phyloP scores from a whole-genome alignment of 1,140 invertebrate species.

The Eumeta japonica region DNA sequence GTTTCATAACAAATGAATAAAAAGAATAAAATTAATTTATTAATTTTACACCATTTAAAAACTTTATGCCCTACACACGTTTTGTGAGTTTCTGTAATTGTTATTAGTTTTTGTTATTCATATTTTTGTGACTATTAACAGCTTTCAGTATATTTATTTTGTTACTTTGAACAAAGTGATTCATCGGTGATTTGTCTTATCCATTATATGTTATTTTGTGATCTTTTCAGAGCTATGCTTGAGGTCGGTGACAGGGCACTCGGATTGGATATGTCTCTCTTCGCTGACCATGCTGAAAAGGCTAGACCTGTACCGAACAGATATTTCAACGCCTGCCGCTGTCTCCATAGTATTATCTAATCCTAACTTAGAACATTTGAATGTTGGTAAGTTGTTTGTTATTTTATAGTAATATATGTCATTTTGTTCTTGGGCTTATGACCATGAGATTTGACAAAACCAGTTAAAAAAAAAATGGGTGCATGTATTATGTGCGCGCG shows the following conservation, averaged over 20 bases:
- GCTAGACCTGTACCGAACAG: slow-evolving; percentile 76
- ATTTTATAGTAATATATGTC: slow-evolving; percentile 6
- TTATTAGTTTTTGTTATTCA: no score
- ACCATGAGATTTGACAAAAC: neutral
- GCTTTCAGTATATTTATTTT: no score
- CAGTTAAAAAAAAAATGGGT: no score
- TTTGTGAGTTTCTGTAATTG: no score
- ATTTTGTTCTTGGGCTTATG: slow-evolving; percentile 3
- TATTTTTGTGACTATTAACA: no score
- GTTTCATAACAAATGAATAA: no score
- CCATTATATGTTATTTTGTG: slow-evolving; percentile 18
- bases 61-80: no score
- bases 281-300: slow-evolving; percentile 66
- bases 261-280: slow-evolving; percentile 64
- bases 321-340: slow-evolving; percentile 63
- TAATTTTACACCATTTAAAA: no score
- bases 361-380: slow-evolving; percentile 68
- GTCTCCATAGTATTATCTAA: slow-evolving; percentile 67
- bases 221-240: slow-evolving; percentile 49
- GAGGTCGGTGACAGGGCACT: slow-evolving; percentile 33
- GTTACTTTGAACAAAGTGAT: no score
- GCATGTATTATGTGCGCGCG: no score
- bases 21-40: slow-evolving; percentile 7
- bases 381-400: slow-evolving; percentile 68
- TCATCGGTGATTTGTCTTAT: no score